These are phyloP conservation scores for Engraulis encrasicolus DNA, from an alignment of 2,113 vertebrate species.

Conservation along the genomic window DNA sequence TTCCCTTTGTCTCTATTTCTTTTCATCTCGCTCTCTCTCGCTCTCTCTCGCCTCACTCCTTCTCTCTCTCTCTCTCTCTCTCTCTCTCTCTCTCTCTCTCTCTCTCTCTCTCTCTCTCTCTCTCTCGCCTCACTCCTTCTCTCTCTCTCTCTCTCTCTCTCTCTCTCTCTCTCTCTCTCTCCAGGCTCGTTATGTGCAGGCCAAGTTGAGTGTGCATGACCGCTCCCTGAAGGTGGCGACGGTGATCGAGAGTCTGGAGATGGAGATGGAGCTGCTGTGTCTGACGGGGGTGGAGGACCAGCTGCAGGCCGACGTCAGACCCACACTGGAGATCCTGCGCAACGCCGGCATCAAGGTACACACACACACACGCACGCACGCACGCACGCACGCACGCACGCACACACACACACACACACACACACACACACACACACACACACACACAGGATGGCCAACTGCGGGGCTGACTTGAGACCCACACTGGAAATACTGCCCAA, in stretches of 20 bases:
- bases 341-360: conserved; percentile 95
- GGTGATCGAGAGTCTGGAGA: conserved; percentile 95
- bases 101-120: not conserved
- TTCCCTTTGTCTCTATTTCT: no score
- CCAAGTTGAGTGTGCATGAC: conserved; percentile 95
- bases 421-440: not conserved
- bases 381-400: not conserved
- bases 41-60: no score
- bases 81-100: no score
- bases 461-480: no score
- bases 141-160: no score
- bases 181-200: conserved; percentile 92
- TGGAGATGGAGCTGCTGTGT: conserved; percentile 98
- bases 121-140: no score
- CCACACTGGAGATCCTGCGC: conserved; percentile 92
- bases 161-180: conserved; percentile 14
- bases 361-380: not conserved
- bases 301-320: conserved; percentile 90
- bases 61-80: no score
- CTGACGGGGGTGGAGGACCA: conserved; percentile 96
- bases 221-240: conserved; percentile 96
- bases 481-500: no score
- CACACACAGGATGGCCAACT: no score
- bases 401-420: not conserved
- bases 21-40: no score